These are phyloP conservation scores for Gorsachius goisagi DNA, from an alignment of 2,113 vertebrate genomes.

Conservation along the genomic window DNA sequence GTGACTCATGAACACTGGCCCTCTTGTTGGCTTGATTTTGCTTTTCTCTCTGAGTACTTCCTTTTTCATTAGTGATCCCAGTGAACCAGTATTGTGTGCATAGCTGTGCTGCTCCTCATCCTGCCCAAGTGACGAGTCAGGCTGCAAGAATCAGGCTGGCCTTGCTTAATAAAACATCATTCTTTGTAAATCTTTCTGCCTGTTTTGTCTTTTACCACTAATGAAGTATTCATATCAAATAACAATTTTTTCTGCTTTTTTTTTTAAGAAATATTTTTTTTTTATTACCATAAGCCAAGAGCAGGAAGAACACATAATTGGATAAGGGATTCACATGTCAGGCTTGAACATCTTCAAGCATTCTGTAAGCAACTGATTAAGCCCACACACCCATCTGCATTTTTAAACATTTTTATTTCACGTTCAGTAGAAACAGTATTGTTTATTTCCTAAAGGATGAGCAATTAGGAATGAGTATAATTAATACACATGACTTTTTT, in stretches of 20 bases:
- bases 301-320: background rate
- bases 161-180: background rate
- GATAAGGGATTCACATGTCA: background rate
- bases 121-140: background rate
- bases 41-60: background rate
- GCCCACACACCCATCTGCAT: constrained; percentile 33
- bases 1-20: background rate
- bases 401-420: constrained; percentile 11
- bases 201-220: background rate
- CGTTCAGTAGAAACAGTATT: constrained; percentile 20
- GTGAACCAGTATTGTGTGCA: background rate
- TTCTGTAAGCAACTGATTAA: background rate
- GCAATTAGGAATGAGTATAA: constrained; percentile 15
- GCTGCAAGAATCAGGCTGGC: background rate
- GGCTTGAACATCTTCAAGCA: background rate
- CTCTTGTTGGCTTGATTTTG: background rate
- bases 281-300: background rate
- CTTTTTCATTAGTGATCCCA: background rate
- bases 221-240: background rate
- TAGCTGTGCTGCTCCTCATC: background rate
- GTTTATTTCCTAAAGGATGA: constrained; percentile 51
- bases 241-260: background rate
- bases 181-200: background rate
- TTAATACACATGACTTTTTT: background rate
- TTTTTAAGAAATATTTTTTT: background rate